Conservation (phyloP, 2,113 vertebrate genomes). For the Atlantisia rogersi region DNA sequence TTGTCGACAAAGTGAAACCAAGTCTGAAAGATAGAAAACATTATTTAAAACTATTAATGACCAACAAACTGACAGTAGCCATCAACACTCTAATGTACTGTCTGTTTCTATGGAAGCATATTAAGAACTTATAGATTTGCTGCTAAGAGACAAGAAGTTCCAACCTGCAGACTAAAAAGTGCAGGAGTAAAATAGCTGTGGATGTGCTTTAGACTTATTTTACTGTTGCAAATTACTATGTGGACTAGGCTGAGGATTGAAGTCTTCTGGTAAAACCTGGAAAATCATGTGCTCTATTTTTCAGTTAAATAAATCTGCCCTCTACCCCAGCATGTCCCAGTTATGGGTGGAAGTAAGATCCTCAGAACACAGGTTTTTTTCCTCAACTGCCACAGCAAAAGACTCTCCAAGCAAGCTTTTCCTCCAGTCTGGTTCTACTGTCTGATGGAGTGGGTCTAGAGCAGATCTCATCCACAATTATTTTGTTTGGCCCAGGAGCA, state of each 20-base stretch:
- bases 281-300: not conserved
- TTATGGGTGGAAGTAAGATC: not conserved
- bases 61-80: not conserved
- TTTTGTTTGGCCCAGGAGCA: not conserved
- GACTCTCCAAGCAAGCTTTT: not conserved
- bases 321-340: not conserved
- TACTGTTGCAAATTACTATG: not conserved
- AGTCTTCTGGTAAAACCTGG: not conserved
- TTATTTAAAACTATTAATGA: not conserved
- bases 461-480: not conserved
- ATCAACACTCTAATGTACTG: not conserved
- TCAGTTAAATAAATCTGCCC: not conserved
- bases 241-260: not conserved
- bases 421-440: not conserved
- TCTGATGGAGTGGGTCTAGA: not conserved
- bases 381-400: not conserved
- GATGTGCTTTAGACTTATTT: not conserved
- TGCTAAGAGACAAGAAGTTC: not conserved
- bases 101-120: not conserved
- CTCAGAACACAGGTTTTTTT: not conserved
- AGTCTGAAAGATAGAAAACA: constrained; percentile 76
- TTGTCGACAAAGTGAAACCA: constrained; percentile 90
- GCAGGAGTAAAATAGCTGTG: not conserved
- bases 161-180: not conserved
- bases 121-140: not conserved